A percentile compares a stretch with the other conserved stretches of the same genome.
Evolutionary conservation across 2,797 vertebrate genomes (phyloP).

Genomic region (Chromis chromis): DNA sequence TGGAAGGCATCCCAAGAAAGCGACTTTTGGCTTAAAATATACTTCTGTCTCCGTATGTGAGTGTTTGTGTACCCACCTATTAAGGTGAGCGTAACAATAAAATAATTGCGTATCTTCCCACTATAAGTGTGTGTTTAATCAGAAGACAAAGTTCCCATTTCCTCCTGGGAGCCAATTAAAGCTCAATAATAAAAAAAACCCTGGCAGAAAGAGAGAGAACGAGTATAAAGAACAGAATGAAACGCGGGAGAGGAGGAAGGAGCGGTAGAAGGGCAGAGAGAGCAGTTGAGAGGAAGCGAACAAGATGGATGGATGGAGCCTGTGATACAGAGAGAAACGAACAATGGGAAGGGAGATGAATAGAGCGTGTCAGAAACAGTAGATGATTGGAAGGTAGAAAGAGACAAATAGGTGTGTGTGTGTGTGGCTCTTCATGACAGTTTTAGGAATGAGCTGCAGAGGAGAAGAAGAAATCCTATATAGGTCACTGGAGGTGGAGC

Average conservation of each 20-base stretch:
- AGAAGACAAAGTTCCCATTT: constrained; percentile 70
- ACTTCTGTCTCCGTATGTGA: constrained; percentile 9
- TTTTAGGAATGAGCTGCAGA: constrained; percentile 49
- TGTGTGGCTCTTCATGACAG: constrained; percentile 25
- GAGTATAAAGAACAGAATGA: constrained; percentile 50
- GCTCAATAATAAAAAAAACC: constrained; percentile 75
- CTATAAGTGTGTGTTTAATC: constrained; percentile 76
- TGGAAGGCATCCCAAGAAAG: constrained; percentile 50
- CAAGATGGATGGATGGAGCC: constrained; percentile 73
- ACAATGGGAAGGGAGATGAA: constrained; percentile 74
- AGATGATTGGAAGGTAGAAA: constrained; percentile 70
- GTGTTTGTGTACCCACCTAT: constrained; percentile 43
- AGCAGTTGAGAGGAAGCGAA: constrained; percentile 56
- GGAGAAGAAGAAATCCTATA: constrained; percentile 53
- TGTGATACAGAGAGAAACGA: constrained; percentile 58
- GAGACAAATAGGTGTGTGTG: constrained; percentile 61
- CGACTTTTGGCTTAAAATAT: constrained; percentile 56
- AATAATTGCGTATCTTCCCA: constrained; percentile 68
- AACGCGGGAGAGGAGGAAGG: constrained; percentile 38
- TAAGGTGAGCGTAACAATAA: constrained; percentile 62
- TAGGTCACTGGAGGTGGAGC: constrained; percentile 69
- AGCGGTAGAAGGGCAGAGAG: constrained; percentile 56
- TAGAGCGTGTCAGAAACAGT: constrained; percentile 70
- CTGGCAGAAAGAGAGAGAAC: constrained; percentile 56
- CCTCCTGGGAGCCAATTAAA: constrained; percentile 84